These are phyloP conservation scores for Sturnira hondurensis DNA, from an alignment of 2,113 vertebrate species.

Conservation along the genomic window DNA sequence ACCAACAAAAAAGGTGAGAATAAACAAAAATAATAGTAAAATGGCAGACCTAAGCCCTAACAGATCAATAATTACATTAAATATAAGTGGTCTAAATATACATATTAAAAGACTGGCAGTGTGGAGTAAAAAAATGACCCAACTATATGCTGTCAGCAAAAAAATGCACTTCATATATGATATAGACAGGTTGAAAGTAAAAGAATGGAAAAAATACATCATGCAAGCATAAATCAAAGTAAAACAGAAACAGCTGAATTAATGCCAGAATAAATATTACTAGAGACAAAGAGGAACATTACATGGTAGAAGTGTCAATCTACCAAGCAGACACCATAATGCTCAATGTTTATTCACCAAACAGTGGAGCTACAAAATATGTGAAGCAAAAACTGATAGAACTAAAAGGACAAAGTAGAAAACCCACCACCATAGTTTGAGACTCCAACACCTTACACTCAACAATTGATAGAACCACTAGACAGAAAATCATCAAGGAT, in stretches of 20 bases:
- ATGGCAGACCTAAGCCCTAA: neutral
- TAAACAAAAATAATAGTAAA: neutral
- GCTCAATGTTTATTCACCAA: neutral
- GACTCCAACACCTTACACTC: neutral
- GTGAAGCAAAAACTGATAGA: neutral
- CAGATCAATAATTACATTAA: conserved; percentile 15
- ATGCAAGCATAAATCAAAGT: neutral
- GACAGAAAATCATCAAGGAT: neutral
- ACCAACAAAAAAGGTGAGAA: neutral
- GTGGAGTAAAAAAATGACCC: neutral
- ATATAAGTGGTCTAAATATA: neutral
- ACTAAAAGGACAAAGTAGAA: neutral
- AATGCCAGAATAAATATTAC: neutral
- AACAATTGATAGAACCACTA: neutral
- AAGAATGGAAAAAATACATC: neutral
- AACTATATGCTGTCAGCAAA: neutral
- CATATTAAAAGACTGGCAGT: neutral
- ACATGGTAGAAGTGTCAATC: neutral
- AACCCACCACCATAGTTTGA: neutral
- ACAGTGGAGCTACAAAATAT: neutral
- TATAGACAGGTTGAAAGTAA: neutral
- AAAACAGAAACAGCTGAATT: neutral
- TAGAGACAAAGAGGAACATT: neutral
- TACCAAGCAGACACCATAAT: neutral
- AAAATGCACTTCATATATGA: neutral